These are phyloP conservation scores for Rhinogobio ventralis DNA, from an alignment of 2,797 vertebrate genomes.

Conservation along the genomic window DNA sequence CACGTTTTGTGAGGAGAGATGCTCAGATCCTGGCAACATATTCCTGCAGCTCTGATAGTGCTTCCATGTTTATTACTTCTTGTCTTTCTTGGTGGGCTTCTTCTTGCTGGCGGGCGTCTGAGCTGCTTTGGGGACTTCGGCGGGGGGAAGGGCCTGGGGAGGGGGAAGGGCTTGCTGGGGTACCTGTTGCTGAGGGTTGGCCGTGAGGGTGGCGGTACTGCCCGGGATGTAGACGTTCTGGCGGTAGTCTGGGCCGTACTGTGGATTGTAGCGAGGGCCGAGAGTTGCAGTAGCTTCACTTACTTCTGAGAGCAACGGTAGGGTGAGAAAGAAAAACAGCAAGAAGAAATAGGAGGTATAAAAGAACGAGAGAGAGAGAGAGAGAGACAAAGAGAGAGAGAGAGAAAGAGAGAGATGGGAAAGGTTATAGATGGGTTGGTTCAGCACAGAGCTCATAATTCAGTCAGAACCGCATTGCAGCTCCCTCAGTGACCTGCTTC, in stretches of 20 bases:
- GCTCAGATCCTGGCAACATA: slow-evolving; percentile 31
- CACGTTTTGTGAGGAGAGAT: slow-evolving; percentile 28
- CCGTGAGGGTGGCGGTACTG: slow-evolving; percentile 85
- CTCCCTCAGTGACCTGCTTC: slow-evolving; percentile 56
- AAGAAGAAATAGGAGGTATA: not conserved
- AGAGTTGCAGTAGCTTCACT: slow-evolving; percentile 77
- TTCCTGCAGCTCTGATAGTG: slow-evolving; percentile 10
- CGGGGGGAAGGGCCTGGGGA: slow-evolving; percentile 58
- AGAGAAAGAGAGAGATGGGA: slow-evolving; percentile 3
- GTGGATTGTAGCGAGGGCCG: slow-evolving; percentile 84
- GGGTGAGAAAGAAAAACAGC: not conserved
- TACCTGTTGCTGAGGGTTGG: slow-evolving; percentile 77
- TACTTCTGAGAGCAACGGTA: slow-evolving; percentile 69
- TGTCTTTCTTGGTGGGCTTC: slow-evolving; percentile 87
- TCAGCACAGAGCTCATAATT: slow-evolving; percentile 21
- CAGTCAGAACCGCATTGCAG: slow-evolving; percentile 62
- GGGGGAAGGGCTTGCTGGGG: slow-evolving; percentile 69
- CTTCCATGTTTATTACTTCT: slow-evolving; percentile 74
- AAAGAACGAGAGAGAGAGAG: not conserved
- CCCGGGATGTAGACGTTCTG: slow-evolving; percentile 90
- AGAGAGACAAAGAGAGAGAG: too few species aligned
- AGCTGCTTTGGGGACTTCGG: slow-evolving; percentile 66
- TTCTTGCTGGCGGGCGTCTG: slow-evolving; percentile 84
- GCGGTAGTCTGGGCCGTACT: slow-evolving; percentile 86
- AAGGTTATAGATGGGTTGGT: slow-evolving; percentile 35